Evolutionary conservation across 1,140 invertebrate species (phyloP), one percentile per base, ranked within the genome.

Genomic region (Cecropterus lyciades): DNA sequence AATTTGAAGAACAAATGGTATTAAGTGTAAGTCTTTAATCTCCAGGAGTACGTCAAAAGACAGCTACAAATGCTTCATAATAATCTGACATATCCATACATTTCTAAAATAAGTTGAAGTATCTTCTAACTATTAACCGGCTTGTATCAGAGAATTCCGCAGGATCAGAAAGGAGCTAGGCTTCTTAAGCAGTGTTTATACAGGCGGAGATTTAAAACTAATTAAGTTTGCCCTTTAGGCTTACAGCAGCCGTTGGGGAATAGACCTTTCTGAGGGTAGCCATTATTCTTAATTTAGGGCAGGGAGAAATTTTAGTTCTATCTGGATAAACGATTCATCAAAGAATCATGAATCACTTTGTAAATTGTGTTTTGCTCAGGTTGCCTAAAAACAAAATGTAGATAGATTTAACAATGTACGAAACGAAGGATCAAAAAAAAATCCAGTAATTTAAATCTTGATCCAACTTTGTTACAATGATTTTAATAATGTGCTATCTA

Each of bases 181-280:
- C 27, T 37, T 37, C 57, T 48, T 60, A 48, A 49, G 27, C 57
- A 49, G 57, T 60, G 57, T 60, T 60, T 60, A 60, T 60, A 60
- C 43, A 48, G 24, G 43, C 56, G 56, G 56, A 59, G 56, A 48
- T 59, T 59, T 59, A 59, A 59, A 59, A 59, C 56, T 59, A 59
- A 59, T 59, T 59, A 59, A 49, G 57, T 60, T 49, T 60, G 45
- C 57, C 57, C 57, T 60, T 60, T 60, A 60, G 57, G 56, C 56
- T 46, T 46, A 46, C 42, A 59, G 17, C 56, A 46, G 27, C 56
- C 56, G 56, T 20, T 46, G 9, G 51, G 53, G 56, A 59, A 59
- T 46, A 16, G 56, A 59, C 56, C 56, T 59, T 59, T 59, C 42
- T 17, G 24, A 59, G 55, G 42, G 13, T 59, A 13, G 55, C 55